These are phyloP conservation scores for Anoplius nigerrimus DNA, from an alignment of 2,888 invertebrate genomes.

Conservation along the genomic window DNA sequence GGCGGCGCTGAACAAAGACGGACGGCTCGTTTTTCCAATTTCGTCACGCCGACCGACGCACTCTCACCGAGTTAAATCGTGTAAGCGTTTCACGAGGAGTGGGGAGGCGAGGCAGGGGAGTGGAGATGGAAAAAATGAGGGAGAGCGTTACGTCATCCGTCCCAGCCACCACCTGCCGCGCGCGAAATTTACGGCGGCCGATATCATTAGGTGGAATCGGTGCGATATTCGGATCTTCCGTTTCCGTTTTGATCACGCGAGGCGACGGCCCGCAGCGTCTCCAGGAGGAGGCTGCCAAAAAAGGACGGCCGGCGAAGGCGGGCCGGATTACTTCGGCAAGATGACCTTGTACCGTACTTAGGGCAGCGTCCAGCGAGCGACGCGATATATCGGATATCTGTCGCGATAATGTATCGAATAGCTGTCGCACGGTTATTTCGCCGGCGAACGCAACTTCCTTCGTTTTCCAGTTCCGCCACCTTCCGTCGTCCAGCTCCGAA, in stretches of 20 bases:
- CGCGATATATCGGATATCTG: constrained; percentile 26
- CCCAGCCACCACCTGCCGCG: constrained; percentile 24
- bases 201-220: constrained; percentile 46
- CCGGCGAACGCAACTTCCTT: background rate
- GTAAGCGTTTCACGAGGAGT: constrained; percentile 9
- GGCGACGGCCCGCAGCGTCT: too few relatives aligned
- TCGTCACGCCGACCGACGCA: background rate
- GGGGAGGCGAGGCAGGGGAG: too few relatives aligned
- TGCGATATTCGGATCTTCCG: background rate
- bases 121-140: too few relatives aligned
- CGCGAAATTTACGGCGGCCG: constrained; percentile 45
- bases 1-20: background rate
- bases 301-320: too few relatives aligned
- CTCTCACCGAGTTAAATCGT: constrained; percentile 22
- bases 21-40: constrained; percentile 9
- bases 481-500: too few relatives aligned
- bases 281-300: too few relatives aligned
- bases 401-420: constrained; percentile 32
- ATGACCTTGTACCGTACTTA: background rate
- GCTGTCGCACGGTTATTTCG: constrained; percentile 30
- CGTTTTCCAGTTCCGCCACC: too few relatives aligned
- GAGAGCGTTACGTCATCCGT: constrained; percentile 25
- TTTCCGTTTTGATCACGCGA: background rate
- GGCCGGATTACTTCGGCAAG: background rate
- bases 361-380: constrained; percentile 3